Base-by-base conservation (phyloP, 2,888 invertebrate species). In the Apoda limacodes region DNA sequence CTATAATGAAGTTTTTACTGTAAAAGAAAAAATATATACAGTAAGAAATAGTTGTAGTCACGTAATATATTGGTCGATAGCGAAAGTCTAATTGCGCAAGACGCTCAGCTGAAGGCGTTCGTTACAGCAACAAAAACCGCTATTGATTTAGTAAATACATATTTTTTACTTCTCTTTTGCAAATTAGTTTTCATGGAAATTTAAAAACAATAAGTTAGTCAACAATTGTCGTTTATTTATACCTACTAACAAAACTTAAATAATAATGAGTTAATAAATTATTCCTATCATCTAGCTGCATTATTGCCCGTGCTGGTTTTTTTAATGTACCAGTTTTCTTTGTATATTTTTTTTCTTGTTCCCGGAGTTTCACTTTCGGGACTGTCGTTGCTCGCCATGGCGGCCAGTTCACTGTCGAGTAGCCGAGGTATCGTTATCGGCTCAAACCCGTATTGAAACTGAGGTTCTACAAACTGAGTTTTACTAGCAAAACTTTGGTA, bases 361-460 rank as follows among this genome's bases (percentile, higher is more conserved):
- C 63, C 72, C 5, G 71, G 66, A 42, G 69, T 68, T 52, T 72
- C 69, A 49, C 63, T 71, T 50, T 72, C 64, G 15, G 70, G 66
- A 41, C 62, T 63, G 33, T 60, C 40, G 54, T 72, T 74, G 45
- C 63, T 70, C 2, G 75, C 69, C 71, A 76, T 74, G 5, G 78
- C 65, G 9, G 76, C 61, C 13, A 75, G 43, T 42, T 78, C 76
- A 37, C 74, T 72, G 40, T 78, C 76, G 17, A 76, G 55, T 13
- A 74, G 48, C 31, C 54, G 54, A 20, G 76, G 72, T 37, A 74
- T 42, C 5, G 62, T 46, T 30, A 74, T 55, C 6, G 82, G 80
- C 39, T 78, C 75, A 47, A 81, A 81, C 5, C 82, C 82, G 42
- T 80, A 81, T 40, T 81, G 78, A 44, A 71, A 80, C 37, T 72